Conservation (phyloP, 2,888 invertebrate species). For the Macrophya annulata region DNA sequence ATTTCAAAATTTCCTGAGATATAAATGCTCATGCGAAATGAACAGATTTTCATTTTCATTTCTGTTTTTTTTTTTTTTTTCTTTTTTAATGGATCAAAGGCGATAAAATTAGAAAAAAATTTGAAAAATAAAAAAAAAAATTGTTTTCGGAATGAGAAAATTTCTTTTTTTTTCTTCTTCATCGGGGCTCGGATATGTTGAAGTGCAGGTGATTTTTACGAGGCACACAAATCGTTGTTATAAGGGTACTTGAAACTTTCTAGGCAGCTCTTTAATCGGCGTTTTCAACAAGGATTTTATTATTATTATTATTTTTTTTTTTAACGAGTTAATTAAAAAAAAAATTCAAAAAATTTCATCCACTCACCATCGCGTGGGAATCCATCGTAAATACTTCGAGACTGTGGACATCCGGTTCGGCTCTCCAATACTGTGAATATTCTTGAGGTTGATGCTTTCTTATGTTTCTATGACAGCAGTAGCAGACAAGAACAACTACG, state of each 20-base stretch:
- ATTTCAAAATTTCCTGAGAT: no score
- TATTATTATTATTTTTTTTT: no score
- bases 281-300: not conserved
- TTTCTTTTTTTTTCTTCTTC: not conserved
- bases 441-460: conserved; percentile 80
- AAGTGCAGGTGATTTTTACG: not conserved
- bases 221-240: not conserved
- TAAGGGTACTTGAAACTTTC: conserved; percentile 39
- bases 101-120: not conserved
- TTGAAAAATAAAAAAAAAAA: not conserved
- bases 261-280: not conserved
- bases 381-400: conserved; percentile 82
- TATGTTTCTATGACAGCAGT: conserved; percentile 85
- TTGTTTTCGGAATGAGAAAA: not conserved
- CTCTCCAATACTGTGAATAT: conserved; percentile 80
- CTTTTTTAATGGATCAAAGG: not conserved
- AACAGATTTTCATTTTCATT: not conserved
- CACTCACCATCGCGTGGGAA: conserved; percentile 74
- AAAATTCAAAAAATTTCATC: conserved; percentile 24
- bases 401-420: conserved; percentile 80
- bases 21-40: not conserved
- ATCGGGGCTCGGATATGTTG: not conserved
- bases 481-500: conserved; percentile 89
- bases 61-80: no score
- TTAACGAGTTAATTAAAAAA: conserved; percentile 18